Evolutionary conservation across 2,797 vertebrate genomes (phyloP), one percentile per base, ranked within the genome.

Genomic region (Moxostoma hubbsi): DNA sequence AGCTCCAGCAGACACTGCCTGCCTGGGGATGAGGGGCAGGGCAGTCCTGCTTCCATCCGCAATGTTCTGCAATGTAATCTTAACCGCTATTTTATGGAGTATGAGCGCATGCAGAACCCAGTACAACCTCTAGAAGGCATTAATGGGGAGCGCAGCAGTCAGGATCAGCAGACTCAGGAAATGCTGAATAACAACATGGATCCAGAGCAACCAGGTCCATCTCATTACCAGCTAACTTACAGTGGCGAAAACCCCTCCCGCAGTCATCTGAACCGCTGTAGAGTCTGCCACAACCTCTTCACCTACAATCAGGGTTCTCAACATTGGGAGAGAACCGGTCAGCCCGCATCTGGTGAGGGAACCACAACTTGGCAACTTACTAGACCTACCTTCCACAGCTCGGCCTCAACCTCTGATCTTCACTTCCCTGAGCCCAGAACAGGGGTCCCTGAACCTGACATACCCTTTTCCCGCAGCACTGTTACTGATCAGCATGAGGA

Each of bases 11-110:
- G 89, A 13, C 77, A 85, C 47, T 84, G 58, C 47, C 71, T 74
- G 9, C 66, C 59, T 4, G 78, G 72, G 0, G 84, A 85, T 51
- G 84, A 89, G 0, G 93, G 88, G 85, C 92, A 70, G 7, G 88
- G 90, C 0, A 90, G 91, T 83, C 81, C 81, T 46, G 51, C 81
- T 12, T 92, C 90, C 77, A 96, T 97, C 85, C 95, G 96, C 51
- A 98, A 98, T 12, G 97, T 97, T 81, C 92, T 98, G 85, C 98
- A 97, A 58, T 98, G 97, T 90, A 98, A 99, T 91, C 91, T 99
- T 88, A 97, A 96, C 91, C 96, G 96, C 81, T 98, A 99, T 91
- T 99, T 99, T 91, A 92, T 99, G 92, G 97, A 99, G 90, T 97
- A 97, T 54, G 97, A 98, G 87, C 94, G 95, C 85, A 96, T 97